phyloP scores from a whole-genome alignment of 2,888 invertebrate species.

The Amitus sp. region DNA sequence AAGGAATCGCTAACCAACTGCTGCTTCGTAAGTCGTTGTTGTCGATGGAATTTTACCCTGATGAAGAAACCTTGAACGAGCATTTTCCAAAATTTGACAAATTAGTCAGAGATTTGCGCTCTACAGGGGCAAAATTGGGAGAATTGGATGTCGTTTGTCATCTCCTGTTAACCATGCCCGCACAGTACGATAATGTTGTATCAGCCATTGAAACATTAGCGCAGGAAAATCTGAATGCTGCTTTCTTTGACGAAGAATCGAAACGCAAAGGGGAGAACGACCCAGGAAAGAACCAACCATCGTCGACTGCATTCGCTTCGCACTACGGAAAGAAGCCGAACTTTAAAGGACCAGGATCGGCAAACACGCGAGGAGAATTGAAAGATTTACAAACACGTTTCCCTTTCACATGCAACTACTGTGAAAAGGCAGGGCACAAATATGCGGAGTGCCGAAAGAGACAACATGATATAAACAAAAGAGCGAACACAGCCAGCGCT shows the following conservation, averaged over 20 bases:
- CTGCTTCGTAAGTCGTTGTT: conserved; percentile 42
- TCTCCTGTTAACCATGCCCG: conserved; percentile 40
- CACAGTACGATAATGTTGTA: conserved; percentile 41
- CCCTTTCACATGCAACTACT: conserved; percentile 11
- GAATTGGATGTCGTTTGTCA: conserved; percentile 42
- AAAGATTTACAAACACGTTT: too few species aligned
- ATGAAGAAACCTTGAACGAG: conserved; percentile 17
- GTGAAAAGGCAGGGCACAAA: conserved; percentile 9
- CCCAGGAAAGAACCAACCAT: too few species aligned
- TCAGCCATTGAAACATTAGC: conserved; percentile 37
- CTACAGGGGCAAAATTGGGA: conserved; percentile 39
- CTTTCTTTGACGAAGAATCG: conserved; percentile 23
- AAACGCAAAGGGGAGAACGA: background rate
- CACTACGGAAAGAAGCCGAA: too few species aligned
- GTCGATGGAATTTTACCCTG: conserved; percentile 25
- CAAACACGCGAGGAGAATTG: background rate
- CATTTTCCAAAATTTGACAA: conserved; percentile 45
- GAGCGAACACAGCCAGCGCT: too few species aligned
- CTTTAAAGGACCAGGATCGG: too few species aligned
- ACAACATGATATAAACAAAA: background rate
- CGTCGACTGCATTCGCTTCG: too few species aligned
- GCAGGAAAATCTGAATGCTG: conserved; percentile 5
- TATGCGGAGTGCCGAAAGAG: conserved; percentile 8
- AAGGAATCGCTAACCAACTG: conserved; percentile 47
- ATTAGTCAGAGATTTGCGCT: conserved; percentile 37